Conservation (phyloP, 2,113 vertebrate species). For the Corydoras maculifer region DNA sequence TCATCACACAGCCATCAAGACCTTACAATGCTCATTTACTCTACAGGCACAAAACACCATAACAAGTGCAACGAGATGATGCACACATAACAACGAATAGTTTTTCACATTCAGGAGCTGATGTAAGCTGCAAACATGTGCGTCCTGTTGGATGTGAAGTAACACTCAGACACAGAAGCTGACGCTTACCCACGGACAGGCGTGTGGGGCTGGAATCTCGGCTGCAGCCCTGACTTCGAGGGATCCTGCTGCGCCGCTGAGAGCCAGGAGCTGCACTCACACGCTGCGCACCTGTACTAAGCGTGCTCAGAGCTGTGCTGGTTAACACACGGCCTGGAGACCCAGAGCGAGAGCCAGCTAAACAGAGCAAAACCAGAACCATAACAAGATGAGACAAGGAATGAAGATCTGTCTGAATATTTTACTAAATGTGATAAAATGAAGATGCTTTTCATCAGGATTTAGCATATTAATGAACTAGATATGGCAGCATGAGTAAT, state of each 20-base stretch:
- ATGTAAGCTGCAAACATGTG: not conserved
- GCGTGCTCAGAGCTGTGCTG: constrained; percentile 83
- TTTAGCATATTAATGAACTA: too few relatives aligned
- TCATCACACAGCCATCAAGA: not conserved
- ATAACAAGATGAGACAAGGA: not conserved
- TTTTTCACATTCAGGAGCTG: not conserved
- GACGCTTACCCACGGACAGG: constrained; percentile 83
- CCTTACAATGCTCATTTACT: not conserved
- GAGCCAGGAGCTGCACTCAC: constrained; percentile 73
- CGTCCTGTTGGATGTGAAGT: not conserved
- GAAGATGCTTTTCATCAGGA: too few relatives aligned
- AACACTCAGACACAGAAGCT: not conserved
- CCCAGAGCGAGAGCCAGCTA: constrained; percentile 92
- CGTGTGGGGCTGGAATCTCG: constrained; percentile 92
- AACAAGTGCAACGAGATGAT: not conserved
- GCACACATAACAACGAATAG: not conserved
- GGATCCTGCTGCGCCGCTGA: constrained; percentile 88
- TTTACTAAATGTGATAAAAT: too few relatives aligned
- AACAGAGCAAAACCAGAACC: constrained; percentile 35
- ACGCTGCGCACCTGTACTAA: constrained; percentile 82
- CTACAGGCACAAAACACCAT: not conserved
- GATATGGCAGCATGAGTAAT: too few relatives aligned
- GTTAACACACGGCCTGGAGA: constrained; percentile 91
- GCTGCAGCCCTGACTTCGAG: constrained; percentile 93
- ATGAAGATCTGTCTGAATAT: too few relatives aligned